Evolutionary conservation across 2,797 vertebrate species (phyloP).

Genomic region (Gallinago solitaria): DNA sequence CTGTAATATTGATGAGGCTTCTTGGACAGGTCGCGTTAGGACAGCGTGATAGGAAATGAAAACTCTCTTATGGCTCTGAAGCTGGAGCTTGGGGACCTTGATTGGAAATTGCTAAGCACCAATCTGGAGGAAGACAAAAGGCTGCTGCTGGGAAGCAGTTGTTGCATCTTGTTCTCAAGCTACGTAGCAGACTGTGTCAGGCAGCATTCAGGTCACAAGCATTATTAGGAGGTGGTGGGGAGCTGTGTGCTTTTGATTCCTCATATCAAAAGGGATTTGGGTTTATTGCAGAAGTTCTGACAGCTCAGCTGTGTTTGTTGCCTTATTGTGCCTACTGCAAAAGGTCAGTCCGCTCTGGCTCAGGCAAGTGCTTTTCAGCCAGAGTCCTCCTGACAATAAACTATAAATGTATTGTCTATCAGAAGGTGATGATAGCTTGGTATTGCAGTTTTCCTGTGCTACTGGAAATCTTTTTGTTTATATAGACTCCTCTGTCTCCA

Average conservation of each 20-base stretch:
- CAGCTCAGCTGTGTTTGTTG: neutral
- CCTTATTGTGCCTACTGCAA: conserved; percentile 30
- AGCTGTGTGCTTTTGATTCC: conserved; percentile 9
- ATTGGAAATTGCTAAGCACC: neutral
- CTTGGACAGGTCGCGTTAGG: neutral
- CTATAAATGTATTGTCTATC: conserved; percentile 23
- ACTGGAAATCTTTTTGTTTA: neutral
- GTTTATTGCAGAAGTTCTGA: conserved; percentile 45
- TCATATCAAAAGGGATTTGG: conserved; percentile 43
- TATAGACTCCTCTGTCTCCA: neutral
- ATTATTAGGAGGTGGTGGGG: neutral
- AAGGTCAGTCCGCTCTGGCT: conserved; percentile 18
- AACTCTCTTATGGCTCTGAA: neutral
- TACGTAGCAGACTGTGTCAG: conserved; percentile 2
- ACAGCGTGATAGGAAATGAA: neutral
- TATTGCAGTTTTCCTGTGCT: conserved; percentile 10
- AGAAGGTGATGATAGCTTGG: conserved; percentile 15
- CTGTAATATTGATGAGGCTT: neutral
- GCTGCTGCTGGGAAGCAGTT: neutral
- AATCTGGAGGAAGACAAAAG: neutral
- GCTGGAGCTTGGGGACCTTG: neutral
- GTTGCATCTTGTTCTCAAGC: neutral
- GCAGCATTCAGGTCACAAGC: neutral
- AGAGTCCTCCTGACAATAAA: conserved; percentile 26
- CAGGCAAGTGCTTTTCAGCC: neutral